Conservation (phyloP, 2,888 invertebrate species). For the Chloromyia formosa region DNA sequence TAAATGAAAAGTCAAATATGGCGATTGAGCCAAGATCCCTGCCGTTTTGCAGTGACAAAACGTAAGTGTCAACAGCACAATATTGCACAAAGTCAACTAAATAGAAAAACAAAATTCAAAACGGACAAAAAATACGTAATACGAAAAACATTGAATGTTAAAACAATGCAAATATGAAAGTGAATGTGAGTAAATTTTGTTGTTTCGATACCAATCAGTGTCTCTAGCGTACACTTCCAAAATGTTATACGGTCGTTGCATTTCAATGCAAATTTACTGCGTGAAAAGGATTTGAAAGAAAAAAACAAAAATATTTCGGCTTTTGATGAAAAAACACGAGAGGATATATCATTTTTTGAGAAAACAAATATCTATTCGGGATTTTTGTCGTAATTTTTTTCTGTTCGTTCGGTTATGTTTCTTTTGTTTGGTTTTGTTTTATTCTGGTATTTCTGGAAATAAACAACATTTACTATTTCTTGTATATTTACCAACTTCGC, state of each 20-base stretch:
- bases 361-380: constrained; percentile 32
- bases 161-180: constrained; percentile 32
- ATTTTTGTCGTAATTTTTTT: neutral
- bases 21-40: too few species aligned
- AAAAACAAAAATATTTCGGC: neutral
- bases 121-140: neutral
- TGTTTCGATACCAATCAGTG: constrained; percentile 5
- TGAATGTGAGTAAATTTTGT: constrained; percentile 26
- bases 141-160: constrained; percentile 4
- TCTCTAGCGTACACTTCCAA: neutral
- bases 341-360: constrained; percentile 2
- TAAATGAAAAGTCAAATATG: too few species aligned
- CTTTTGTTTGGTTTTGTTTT: neutral
- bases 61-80: too few species aligned
- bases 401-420: neutral
- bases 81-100: neutral
- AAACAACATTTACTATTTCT: constrained; percentile 24
- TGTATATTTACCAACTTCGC: constrained; percentile 46
- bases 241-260: neutral
- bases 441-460: neutral
- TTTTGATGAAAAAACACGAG: neutral
- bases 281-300: neutral
- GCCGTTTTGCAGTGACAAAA: too few species aligned
- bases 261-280: constrained; percentile 16
- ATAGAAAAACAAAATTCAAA: constrained; percentile 6